Percentiles rank a stretch among this genome's conserved stretches.
Evolutionary conservation across 2,888 invertebrate species (phyloP).

Genomic region (Syrphus vitripennis): DNA sequence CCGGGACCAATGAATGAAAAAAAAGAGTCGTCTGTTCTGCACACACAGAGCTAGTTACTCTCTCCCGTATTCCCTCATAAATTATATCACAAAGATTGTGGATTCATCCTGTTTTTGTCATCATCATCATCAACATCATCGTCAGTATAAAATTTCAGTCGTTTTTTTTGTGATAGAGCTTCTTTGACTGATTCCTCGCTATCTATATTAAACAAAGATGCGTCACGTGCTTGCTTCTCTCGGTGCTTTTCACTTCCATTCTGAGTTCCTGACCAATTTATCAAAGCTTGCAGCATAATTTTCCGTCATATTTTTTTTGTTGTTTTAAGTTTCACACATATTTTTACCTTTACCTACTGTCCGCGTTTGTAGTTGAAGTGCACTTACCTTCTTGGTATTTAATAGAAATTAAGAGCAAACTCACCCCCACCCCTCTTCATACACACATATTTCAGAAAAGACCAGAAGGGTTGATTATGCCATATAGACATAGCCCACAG

Average conservation of each 20-base stretch:
- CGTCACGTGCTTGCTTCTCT: not conserved
- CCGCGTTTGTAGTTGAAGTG: conserved; percentile 17
- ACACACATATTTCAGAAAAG: not conserved
- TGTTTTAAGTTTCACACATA: not conserved
- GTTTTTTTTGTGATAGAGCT: not conserved
- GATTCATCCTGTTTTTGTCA: not conserved
- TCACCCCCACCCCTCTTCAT: not conserved
- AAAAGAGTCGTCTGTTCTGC: not conserved
- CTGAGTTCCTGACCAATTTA: not conserved
- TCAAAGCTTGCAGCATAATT: not conserved
- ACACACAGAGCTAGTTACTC: not conserved
- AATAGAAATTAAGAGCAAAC: conserved; percentile 47
- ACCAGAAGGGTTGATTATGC: not conserved
- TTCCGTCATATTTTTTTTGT: not conserved
- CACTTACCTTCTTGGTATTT: conserved; percentile 35
- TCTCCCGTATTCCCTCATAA: not conserved
- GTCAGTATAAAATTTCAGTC: not conserved
- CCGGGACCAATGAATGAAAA: not conserved
- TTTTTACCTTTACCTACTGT: conserved; percentile 1
- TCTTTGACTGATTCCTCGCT: not conserved
- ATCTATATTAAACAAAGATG: not conserved
- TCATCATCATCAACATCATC: conserved; percentile 1
- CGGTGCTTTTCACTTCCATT: not conserved
- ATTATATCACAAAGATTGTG: not conserved
- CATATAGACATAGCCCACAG: not conserved